Conservation (phyloP, 2,888 invertebrate genomes). For the Sipha maydis region DNA sequence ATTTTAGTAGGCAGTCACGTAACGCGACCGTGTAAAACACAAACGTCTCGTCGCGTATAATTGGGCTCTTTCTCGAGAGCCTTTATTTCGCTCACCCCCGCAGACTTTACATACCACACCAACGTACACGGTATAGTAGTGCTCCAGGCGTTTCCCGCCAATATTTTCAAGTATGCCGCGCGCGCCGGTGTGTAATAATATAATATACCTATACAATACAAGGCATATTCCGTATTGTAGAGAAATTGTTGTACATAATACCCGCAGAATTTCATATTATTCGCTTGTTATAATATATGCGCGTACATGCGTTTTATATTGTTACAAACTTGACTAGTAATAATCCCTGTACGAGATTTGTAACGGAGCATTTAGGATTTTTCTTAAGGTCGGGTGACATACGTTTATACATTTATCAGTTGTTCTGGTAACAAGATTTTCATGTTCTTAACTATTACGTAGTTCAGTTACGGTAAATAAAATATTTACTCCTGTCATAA, state of each 20-base stretch:
- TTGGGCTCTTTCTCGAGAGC: constrained; percentile 55
- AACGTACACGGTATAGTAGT: neutral
- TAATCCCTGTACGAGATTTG: no score
- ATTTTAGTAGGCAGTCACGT: constrained; percentile 56
- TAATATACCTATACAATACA: neutral
- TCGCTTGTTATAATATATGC: neutral
- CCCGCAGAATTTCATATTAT: neutral
- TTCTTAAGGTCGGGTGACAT: no score
- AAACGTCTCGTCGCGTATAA: constrained; percentile 41
- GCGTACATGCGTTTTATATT: neutral
- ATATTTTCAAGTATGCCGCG: constrained; percentile 25
- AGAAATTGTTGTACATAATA: constrained; percentile 3
- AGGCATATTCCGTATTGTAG: neutral
- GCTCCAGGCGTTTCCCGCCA: constrained; percentile 35
- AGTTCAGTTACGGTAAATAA: no score
- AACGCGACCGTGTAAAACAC: constrained; percentile 44
- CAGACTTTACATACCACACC: neutral
- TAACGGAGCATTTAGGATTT: no score
- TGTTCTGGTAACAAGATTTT: no score
- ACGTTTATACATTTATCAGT: no score
- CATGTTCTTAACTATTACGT: no score
- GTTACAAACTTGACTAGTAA: no score
- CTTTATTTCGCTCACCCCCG: constrained; percentile 26
- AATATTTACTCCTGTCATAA: no score
- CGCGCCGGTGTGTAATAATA: neutral